A percentile compares a stretch with the other conserved stretches of the same genome.
Conservation (phyloP, 2,113 vertebrate genomes). For the Terrapene triunguis region DNA sequence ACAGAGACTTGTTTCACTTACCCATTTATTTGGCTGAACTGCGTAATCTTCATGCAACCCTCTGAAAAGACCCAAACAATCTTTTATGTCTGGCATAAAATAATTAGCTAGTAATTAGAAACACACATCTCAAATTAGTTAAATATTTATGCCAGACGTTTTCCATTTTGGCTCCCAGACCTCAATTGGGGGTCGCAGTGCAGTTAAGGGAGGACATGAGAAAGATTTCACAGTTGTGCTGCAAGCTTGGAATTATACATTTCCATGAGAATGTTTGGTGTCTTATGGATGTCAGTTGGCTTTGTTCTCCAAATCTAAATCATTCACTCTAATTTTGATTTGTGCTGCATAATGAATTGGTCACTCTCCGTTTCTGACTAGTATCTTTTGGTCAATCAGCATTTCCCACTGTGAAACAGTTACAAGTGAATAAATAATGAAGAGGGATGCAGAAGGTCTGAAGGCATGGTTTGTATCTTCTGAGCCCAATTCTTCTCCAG, state of each 20-base stretch:
- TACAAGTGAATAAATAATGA: not conserved
- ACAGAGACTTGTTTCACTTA: constrained; percentile 59
- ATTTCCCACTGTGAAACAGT: not conserved
- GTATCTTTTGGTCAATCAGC: constrained; percentile 12
- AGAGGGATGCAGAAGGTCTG: not conserved
- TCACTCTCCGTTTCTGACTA: constrained; percentile 6
- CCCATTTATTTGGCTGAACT: constrained; percentile 47
- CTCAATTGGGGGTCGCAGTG: constrained; percentile 57
- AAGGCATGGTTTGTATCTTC: not conserved
- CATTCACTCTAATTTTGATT: constrained; percentile 37
- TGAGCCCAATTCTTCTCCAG: not conserved
- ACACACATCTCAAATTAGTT: constrained; percentile 59
- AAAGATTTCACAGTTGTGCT: constrained; percentile 66
- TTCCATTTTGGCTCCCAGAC: constrained; percentile 64
- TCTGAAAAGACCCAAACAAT: constrained; percentile 61
- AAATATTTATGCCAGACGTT: constrained; percentile 73
- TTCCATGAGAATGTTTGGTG: constrained; percentile 58
- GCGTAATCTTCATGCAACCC: constrained; percentile 53
- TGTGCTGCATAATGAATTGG: constrained; percentile 46
- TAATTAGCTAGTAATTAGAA: constrained; percentile 75
- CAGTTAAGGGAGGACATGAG: constrained; percentile 62
- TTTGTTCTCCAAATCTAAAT: constrained; percentile 52
- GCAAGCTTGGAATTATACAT: constrained; percentile 69
- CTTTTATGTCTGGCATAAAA: constrained; percentile 57
- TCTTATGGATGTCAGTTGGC: constrained; percentile 63